These are phyloP conservation scores for Ryuthela nishihirai DNA, from an alignment of 2,888 invertebrate species.

Conservation along the genomic window DNA sequence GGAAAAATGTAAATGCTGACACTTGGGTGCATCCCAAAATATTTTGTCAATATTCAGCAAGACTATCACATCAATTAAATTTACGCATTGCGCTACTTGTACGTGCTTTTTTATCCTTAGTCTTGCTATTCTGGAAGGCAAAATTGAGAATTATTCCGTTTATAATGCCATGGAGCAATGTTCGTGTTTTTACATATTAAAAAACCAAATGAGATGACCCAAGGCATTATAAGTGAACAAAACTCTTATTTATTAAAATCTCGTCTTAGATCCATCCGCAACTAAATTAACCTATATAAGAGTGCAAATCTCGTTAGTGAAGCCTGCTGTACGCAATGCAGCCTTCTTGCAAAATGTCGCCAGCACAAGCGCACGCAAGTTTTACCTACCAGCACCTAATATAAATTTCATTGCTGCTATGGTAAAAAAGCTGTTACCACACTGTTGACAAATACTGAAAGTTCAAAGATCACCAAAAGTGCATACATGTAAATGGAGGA, in stretches of 20 bases:
- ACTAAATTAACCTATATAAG: constrained; percentile 3
- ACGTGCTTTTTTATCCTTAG: too few species aligned
- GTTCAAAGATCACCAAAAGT: constrained; percentile 41
- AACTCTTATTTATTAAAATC: background rate
- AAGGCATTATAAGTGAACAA: constrained; percentile 4
- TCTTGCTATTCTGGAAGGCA: background rate
- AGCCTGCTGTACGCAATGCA: too few species aligned
- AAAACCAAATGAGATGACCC: too few species aligned
- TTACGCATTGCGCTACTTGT: too few species aligned
- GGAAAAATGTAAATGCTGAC: too few species aligned
- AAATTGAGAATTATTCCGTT: background rate
- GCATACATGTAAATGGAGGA: constrained; percentile 86
- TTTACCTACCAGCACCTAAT: too few species aligned
- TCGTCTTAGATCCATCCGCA: constrained; percentile 4
- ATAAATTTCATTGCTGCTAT: constrained; percentile 1
- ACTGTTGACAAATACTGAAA: constrained; percentile 1
- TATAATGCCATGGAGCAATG: constrained; percentile 7
- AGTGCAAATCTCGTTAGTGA: constrained; percentile 8
- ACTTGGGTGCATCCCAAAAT: too few species aligned
- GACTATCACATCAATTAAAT: too few species aligned
- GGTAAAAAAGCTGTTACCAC: constrained; percentile 12
- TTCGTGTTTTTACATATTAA: too few species aligned
- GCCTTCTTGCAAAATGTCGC: too few species aligned
- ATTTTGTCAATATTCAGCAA: too few species aligned
- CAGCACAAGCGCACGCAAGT: too few species aligned